phyloP scores from a whole-genome alignment of 1,140 invertebrate species.

The Leptinotarsa lineolata region DNA sequence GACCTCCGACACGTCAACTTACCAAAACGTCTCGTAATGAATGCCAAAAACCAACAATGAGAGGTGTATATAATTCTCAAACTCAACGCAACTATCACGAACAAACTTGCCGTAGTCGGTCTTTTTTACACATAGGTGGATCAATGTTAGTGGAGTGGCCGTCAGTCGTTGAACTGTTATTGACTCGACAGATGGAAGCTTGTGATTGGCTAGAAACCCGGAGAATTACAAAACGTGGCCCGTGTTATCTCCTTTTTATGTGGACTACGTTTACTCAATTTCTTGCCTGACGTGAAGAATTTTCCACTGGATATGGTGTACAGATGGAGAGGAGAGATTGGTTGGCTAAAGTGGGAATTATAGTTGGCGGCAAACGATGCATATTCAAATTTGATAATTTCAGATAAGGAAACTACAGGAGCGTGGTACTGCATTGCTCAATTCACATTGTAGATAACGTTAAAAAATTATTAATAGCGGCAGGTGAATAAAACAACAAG shows the following conservation, averaged over 20 bases:
- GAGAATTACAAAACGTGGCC: conserved; percentile 35
- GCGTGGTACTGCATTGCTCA: background rate
- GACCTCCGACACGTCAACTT: conserved; percentile 45
- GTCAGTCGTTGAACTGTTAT: conserved; percentile 29
- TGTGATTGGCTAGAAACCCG: conserved; percentile 47
- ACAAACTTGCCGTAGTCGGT: conserved; percentile 17
- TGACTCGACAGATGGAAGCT: conserved; percentile 54
- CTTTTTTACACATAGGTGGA: conserved; percentile 8
- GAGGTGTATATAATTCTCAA: conserved; percentile 34
- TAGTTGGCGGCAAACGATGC: conserved; percentile 20
- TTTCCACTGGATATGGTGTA: conserved; percentile 35
- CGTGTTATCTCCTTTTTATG: conserved; percentile 26
- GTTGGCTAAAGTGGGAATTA: conserved; percentile 28
- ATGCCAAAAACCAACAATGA: conserved; percentile 41
- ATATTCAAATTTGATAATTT: conserved; percentile 16
- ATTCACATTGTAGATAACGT: background rate
- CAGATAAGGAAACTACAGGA: conserved; percentile 6
- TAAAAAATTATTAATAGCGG: background rate
- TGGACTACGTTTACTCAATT: background rate
- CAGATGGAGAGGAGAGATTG: conserved; percentile 52
- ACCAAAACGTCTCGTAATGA: conserved; percentile 43
- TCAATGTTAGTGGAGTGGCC: conserved; percentile 16
- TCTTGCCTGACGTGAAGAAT: conserved; percentile 34
- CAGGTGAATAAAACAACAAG: too few species aligned
- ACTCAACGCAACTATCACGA: conserved; percentile 30